Evolutionary conservation across 2,888 invertebrate genomes (phyloP).

Genomic region (Macrophya annulata): DNA sequence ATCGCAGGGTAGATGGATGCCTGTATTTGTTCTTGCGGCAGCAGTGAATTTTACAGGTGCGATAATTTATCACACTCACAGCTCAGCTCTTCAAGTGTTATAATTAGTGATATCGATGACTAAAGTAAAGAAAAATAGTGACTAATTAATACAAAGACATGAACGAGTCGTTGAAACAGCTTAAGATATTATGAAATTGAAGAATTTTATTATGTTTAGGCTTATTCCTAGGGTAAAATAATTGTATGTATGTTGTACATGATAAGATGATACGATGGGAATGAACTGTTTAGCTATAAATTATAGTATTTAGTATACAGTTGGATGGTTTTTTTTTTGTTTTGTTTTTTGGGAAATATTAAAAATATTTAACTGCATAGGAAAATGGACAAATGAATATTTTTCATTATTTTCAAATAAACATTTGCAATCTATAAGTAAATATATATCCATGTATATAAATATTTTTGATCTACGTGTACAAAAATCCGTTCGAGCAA

Average conservation of each 20-base stretch:
- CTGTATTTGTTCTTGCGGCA: slow-evolving; percentile 87
- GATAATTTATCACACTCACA: slow-evolving; percentile 87
- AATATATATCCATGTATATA: background rate
- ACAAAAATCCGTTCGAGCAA: slow-evolving; percentile 24
- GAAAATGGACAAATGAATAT: background rate
- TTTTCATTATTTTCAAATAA: background rate
- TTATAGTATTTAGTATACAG: too few relatives aligned
- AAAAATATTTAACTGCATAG: slow-evolving; percentile 1
- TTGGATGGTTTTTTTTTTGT: background rate
- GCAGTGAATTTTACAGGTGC: slow-evolving; percentile 88
- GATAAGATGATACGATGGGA: slow-evolving; percentile 18
- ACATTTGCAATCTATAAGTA: background rate
- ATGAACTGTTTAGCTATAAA: background rate
- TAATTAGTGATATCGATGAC: slow-evolving; percentile 71
- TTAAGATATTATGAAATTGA: slow-evolving; percentile 8
- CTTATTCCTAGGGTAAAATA: slow-evolving; percentile 10
- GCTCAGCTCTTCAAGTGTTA: slow-evolving; percentile 85
- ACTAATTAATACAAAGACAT: background rate
- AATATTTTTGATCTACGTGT: slow-evolving; percentile 12
- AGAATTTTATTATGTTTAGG: slow-evolving; percentile 14
- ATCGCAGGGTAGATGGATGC: slow-evolving; percentile 87
- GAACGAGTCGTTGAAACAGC: background rate
- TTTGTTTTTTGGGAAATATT: background rate
- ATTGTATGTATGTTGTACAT: slow-evolving; percentile 5
- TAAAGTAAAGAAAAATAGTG: background rate